Base-by-base conservation (phyloP, 2,888 invertebrate species). In the Cephus nigrinus region DNA sequence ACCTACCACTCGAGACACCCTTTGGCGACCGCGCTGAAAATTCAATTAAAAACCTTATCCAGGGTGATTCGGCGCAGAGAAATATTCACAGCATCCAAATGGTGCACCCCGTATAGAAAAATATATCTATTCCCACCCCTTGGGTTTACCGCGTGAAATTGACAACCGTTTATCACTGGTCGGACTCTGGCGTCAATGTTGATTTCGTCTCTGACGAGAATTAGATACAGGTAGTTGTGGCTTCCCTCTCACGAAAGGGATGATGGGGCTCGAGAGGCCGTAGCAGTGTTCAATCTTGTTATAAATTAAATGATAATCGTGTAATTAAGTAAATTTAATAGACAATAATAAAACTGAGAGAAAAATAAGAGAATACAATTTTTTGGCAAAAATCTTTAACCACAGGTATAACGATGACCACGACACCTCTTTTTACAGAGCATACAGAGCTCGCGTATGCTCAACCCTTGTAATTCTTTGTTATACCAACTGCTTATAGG, bases 281-380 rank as follows among this genome's bases (percentile, higher is more conserved):
- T 84, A 87, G 82, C 83, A 84, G 84, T 87, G 85, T 85, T 76
- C 79, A 84, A 87, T 88, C 87, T 85, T 84, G 85, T 87, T 87
- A 87, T 79, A 83, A 87, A 87, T 32, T 86, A 82, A 78, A 78
- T 78, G 81, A 82, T 82, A 82, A 84, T 86, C 82, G 84, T 84
- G 33, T 33, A 12, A 31, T 31, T 71, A 32, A 31, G 32, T 33
- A 71, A 71, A 71, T 71, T 71, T 33, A 71, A 71, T 31, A 71
- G 30, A 55, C 23, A 9, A 23, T 9, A 23, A 55, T 55, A 55
- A 55, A 55, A 23, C 9, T 0, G 2, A 23, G 1, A 23, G 9
- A 23, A 23, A 12, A 4, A 40, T 40, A 4, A 9, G 23, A 9
- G 40, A 15, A 40, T 40, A 40, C 4, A 4, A 4, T 15, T 40